These are phyloP conservation scores for Myrmecophaga tridactyla DNA, from an alignment of 2,113 vertebrate genomes.

Conservation along the genomic window DNA sequence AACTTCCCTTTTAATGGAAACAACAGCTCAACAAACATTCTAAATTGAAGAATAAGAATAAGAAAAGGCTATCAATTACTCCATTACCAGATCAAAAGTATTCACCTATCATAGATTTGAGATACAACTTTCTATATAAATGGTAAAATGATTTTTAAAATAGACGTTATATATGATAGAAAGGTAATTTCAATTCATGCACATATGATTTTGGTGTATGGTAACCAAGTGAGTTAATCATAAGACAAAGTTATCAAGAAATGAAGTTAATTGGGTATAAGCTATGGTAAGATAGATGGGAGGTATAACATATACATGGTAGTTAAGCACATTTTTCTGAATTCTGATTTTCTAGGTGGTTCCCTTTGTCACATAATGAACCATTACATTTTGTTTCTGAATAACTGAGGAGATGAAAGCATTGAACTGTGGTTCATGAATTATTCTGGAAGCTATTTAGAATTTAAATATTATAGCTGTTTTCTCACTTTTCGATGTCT, in stretches of 20 bases:
- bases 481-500: slow-evolving; percentile 67
- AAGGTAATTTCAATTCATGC: not conserved
- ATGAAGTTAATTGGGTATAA: not conserved
- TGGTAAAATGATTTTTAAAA: not conserved
- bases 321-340: slow-evolving; percentile 28
- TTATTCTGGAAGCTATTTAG: slow-evolving; percentile 59
- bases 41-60: not conserved
- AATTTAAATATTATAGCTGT: slow-evolving; percentile 64
- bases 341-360: slow-evolving; percentile 62
- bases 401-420: slow-evolving; percentile 69
- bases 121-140: not conserved
- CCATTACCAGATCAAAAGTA: not conserved
- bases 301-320: not conserved
- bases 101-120: slow-evolving; percentile 7
- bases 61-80: not conserved
- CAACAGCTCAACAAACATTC: not conserved
- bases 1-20: slow-evolving; percentile 14
- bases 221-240: not conserved
- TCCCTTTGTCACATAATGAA: slow-evolving; percentile 68
- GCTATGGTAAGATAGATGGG: not conserved
- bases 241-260: not conserved
- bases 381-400: slow-evolving; percentile 73
- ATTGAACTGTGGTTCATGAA: slow-evolving; percentile 68
- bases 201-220: not conserved
- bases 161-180: not conserved